Conservation (phyloP, 2,113 vertebrate species). For the Phaethon lepturus region DNA sequence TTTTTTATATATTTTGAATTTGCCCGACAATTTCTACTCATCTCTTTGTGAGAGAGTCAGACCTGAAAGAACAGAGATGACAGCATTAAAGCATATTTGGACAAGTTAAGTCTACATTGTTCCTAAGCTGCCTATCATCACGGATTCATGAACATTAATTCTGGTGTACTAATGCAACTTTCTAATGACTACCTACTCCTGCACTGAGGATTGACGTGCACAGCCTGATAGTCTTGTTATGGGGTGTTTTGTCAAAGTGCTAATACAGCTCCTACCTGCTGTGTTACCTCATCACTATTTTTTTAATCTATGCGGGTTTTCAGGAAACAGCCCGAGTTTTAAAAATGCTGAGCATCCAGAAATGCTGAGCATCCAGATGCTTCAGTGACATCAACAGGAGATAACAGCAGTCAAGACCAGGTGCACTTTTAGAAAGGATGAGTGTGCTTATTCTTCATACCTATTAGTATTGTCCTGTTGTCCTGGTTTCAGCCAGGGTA, state of each 20-base stretch:
- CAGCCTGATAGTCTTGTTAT: slow-evolving; percentile 42
- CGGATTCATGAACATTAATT: neutral
- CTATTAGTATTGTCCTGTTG: neutral
- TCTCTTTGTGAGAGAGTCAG: neutral
- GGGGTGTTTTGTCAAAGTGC: neutral
- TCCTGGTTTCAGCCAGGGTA: too few species aligned
- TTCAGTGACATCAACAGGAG: neutral
- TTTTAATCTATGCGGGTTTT: neutral
- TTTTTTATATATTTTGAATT: neutral
- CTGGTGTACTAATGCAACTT: neutral
- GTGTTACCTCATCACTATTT: neutral
- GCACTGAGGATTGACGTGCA: slow-evolving; percentile 20
- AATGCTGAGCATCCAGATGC: neutral
- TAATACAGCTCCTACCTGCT: neutral
- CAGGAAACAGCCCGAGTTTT: neutral
- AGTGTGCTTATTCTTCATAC: neutral
- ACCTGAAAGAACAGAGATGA: neutral
- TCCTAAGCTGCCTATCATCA: slow-evolving; percentile 17
- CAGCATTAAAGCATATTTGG: neutral
- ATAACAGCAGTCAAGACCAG: neutral
- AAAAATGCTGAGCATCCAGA: slow-evolving; percentile 5
- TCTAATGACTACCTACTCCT: slow-evolving; percentile 29
- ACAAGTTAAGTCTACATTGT: neutral
- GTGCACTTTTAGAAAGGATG: neutral
- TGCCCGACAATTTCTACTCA: neutral